Evolutionary conservation across 2,113 vertebrate species (phyloP).

Genomic region (Sisor rabdophorus): DNA sequence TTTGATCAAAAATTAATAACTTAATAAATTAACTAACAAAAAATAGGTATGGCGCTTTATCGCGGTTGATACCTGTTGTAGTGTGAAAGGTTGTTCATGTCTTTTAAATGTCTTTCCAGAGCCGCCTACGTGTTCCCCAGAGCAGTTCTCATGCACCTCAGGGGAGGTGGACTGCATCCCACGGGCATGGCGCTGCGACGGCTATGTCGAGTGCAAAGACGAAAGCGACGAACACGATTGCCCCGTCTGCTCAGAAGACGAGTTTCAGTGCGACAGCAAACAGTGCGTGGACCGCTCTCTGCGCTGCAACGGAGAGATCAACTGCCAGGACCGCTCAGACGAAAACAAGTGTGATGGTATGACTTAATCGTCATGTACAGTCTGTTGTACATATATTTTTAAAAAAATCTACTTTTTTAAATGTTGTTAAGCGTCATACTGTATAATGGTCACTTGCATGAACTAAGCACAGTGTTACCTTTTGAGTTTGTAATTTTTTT

Average conservation of each 20-base stretch:
- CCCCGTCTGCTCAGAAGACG: constrained; percentile 82
- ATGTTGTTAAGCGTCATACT: no score
- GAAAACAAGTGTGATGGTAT: constrained; percentile 91
- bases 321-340: constrained; percentile 93
- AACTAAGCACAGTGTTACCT: no score
- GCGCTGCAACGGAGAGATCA: constrained; percentile 85
- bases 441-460: no score
- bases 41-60: not conserved
- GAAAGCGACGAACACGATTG: constrained; percentile 92
- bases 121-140: constrained; percentile 93
- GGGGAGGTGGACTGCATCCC: constrained; percentile 98
- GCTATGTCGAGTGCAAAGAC: constrained; percentile 89
- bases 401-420: no score
- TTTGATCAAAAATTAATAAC: no score
- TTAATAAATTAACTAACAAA: no score
- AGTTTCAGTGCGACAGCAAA: constrained; percentile 93
- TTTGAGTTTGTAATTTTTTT: no score
- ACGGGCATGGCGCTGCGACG: constrained; percentile 90
- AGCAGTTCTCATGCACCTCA: constrained; percentile 91
- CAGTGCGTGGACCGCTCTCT: constrained; percentile 84
- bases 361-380: not conserved
- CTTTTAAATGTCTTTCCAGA: constrained; percentile 66
- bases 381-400: no score
- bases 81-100: not conserved
- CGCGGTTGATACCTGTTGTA: not conserved